Base-by-base conservation (phyloP, 1,140 invertebrate genomes). In the Lordiphosa mommai region DNA sequence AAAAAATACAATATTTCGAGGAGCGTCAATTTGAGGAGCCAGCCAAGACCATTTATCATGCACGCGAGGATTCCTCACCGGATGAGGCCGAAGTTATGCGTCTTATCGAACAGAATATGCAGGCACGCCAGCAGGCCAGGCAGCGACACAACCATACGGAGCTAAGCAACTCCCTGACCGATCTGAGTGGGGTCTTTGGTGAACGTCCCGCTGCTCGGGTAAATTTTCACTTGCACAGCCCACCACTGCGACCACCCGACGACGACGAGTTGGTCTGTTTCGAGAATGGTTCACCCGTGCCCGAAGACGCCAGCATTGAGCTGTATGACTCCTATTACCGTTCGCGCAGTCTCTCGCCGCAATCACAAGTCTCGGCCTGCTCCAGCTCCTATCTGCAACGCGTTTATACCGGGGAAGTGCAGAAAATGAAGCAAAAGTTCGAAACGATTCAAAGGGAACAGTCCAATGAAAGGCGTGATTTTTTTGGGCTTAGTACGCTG, bases 1-100 rank as follows among this genome's bases (percentile, higher is more conserved):
- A 92, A 51, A 95, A 95, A 88, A 93, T 96, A 1, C 92, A 95
- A 76, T 95, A 94, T 88, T 96, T 95, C 74, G 95, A 95, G 87
- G 93, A 92, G 9, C 92, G 92, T 0, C 89, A 91, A 38, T 88
- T 88, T 20, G 79, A 89, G 9, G 88, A 90, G 34, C 72, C 87
- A 3, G 76, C 89, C 8, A 90, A 90, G 23, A 91, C 90, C 9
- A 88, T 92, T 44, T 91, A 92, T 69, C 91, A 91, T 56, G 89
- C 91, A 0, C 90, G 90, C 51, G 92, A 92, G 61, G 90, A 88
- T 64, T 90, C 90, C 8, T 89, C 89, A 1, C 90, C 90, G 20
- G 90, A 91, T 69, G 88, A 74, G 61, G 76, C 67, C 5, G 70
- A 86, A 61, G 73, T 89, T 4, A 73, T 87, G 74, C 71, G 65